Percentiles rank a stretch among this genome's conserved stretches.
These are phyloP conservation scores for Muntiacus reevesi DNA, from an alignment of 2,113 vertebrate genomes.

Conservation along the genomic window DNA sequence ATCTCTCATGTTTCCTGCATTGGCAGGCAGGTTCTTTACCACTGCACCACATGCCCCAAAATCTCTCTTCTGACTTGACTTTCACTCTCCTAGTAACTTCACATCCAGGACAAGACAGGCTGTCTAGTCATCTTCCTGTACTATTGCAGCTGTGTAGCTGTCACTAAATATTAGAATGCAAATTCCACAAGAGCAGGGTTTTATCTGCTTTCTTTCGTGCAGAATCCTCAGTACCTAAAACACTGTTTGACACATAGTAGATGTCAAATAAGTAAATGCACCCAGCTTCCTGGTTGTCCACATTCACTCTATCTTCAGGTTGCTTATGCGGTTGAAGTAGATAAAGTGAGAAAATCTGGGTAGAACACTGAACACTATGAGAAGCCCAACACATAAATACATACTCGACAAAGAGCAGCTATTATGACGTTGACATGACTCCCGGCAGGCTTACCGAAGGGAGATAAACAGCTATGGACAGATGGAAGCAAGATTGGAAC, in stretches of 20 bases:
- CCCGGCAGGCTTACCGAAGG: not conserved
- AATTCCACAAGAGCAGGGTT: not conserved
- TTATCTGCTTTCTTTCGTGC: not conserved
- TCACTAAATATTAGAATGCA: not conserved
- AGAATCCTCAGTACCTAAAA: not conserved
- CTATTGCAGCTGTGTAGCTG: not conserved
- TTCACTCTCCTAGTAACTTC: not conserved
- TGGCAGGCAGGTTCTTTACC: not conserved
- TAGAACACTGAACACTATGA: not conserved
- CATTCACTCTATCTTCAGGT: not conserved
- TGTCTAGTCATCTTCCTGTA: not conserved
- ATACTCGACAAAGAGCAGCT: not conserved
- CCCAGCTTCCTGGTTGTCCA: not conserved
- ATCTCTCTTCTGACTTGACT: not conserved
- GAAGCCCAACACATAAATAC: not conserved
- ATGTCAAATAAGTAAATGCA: not conserved
- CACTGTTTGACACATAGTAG: not conserved
- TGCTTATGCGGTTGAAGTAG: not conserved
- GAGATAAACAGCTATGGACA: not conserved
- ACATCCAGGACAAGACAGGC: not conserved
- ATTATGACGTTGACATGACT: not conserved
- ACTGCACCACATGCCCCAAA: not conserved
- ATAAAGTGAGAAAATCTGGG: not conserved
- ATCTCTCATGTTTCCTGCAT: not conserved
- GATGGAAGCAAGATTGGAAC: not conserved